Evolutionary conservation across 2,113 vertebrate species (phyloP).

Genomic region (Chloropsis cyanopogon): DNA sequence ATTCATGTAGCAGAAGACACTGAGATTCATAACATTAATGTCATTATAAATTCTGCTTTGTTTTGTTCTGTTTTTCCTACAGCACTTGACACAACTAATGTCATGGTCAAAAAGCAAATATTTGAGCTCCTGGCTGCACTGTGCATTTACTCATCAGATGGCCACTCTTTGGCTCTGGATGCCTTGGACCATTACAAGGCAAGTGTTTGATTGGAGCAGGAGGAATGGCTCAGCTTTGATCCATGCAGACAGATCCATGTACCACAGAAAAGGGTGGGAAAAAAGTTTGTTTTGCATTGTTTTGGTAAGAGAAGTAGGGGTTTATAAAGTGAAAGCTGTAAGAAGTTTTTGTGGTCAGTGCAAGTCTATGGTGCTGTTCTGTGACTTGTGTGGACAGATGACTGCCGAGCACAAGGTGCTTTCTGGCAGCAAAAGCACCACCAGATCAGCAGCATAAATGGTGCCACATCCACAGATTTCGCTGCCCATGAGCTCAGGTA

Average conservation of each 20-base stretch:
- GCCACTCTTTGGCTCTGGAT: conserved; percentile 87
- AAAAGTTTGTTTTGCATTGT: not conserved
- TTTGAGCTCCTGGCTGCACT: conserved; percentile 95
- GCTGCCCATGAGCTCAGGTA: not conserved
- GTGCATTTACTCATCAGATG: conserved; percentile 89
- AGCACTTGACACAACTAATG: conserved; percentile 96
- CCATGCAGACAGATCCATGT: not conserved
- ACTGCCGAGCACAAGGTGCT: not conserved
- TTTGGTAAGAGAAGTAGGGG: not conserved
- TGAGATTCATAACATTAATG: not conserved
- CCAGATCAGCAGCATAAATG: not conserved
- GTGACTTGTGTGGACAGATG: not conserved
- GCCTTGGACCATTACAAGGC: conserved; percentile 96
- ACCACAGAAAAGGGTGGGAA: not conserved
- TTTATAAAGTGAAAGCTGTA: not conserved
- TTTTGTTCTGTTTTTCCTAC: not conserved
- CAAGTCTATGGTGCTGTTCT: not conserved
- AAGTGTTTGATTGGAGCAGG: conserved; percentile 36
- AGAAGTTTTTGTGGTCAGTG: not conserved
- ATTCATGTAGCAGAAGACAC: not conserved
- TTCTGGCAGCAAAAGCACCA: not conserved
- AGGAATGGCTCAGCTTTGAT: not conserved
- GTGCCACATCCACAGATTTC: not conserved
- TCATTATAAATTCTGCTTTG: not conserved
- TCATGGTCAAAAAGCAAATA: conserved; percentile 98